Base-by-base conservation (phyloP, 1,140 invertebrate species). In the Antheraea mylitta region DNA sequence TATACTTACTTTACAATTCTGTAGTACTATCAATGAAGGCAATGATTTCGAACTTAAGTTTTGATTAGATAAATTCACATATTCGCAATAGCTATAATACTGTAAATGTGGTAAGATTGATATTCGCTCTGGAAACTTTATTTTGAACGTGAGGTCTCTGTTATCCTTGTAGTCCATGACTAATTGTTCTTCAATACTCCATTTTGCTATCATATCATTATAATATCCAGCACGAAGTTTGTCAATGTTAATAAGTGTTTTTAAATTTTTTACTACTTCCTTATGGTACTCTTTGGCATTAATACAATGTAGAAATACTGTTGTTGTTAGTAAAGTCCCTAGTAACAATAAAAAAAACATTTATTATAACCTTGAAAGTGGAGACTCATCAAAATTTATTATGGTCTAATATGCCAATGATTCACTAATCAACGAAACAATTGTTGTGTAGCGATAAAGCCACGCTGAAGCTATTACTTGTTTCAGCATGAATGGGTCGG, bases 301-400 rank as follows among this genome's bases (percentile, higher is more conserved):
- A 58, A 97, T 94, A 75, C 95, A 95, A 71, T 95, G 94, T 93
- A 97, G 96, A 45, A 98, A 90, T 68, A 96, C 93, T 67, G 96
- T 94, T 72, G 95, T 94, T 2, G 96, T 97, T 66, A 97, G 88
- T 64, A 97, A 83, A 6, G 96, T 95, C 97, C 97, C 95, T 96
- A 87, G 60, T 42, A 42, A 42, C 38, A 42, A 30, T 30, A 0
- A 3, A 42, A 93, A 93, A 71, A 71, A 70, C 73, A 71, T 13
- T 30, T 10, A 53, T 66, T 65, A n/a, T 22, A 59, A 18, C 11
- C 7, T 59, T 59, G 30, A 63, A 37, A 63, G 18, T 9, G 8
- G 7, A 42, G 38, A 8, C 38, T 10, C 2, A 30, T 30, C 38
- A 42, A 42, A 42, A 42, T 42, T 42, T 42, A 30, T 2, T 30